phyloP scores from a whole-genome alignment of 2,797 vertebrate genomes.

The Syndactyla subalaris region DNA sequence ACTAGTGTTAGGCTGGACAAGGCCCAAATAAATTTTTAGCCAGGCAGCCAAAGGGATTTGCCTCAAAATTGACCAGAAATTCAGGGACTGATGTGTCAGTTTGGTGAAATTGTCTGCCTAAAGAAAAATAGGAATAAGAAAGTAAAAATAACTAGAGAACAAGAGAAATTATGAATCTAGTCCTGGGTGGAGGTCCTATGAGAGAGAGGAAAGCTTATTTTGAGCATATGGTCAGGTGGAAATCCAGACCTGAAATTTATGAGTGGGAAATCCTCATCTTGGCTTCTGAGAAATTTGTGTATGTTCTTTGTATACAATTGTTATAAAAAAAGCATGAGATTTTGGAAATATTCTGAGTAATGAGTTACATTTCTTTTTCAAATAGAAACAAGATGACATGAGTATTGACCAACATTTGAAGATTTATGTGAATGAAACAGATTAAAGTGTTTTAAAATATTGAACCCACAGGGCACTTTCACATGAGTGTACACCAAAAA shows the following conservation, averaged over 20 bases:
- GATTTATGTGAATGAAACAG: background rate
- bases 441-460: background rate
- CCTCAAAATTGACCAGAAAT: background rate
- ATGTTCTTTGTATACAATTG: background rate
- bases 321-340: background rate
- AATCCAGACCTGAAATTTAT: background rate
- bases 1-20: background rate
- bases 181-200: background rate
- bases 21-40: background rate
- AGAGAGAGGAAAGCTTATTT: background rate
- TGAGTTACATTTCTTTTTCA: background rate
- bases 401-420: background rate
- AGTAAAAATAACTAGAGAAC: background rate
- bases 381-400: background rate
- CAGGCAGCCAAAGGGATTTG: background rate
- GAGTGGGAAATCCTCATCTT: background rate
- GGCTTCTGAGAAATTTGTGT: background rate
- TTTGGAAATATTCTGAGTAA: background rate
- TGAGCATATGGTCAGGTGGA: background rate
- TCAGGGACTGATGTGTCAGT: background rate
- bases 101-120: background rate
- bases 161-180: background rate
- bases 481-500: background rate
- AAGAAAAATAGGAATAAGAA: background rate
- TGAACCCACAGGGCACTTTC: background rate